Evolutionary conservation across 1,140 invertebrate genomes (phyloP).

Genomic region (Calycopis cecrops): DNA sequence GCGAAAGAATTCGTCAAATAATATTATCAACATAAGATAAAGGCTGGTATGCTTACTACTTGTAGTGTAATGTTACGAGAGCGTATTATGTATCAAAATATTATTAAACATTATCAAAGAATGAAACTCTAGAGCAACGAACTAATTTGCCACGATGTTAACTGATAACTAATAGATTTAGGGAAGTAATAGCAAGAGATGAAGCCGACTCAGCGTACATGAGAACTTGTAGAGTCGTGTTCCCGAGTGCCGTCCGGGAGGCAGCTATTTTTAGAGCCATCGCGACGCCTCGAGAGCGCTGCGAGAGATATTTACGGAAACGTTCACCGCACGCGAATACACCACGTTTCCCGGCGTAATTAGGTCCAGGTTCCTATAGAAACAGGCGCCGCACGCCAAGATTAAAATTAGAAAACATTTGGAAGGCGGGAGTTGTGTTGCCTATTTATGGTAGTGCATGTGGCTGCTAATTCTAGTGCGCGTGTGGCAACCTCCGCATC

Average conservation of each 20-base stretch:
- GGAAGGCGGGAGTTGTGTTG: slow-evolving; percentile 56
- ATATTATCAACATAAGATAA: no score
- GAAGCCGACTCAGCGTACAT: not conserved
- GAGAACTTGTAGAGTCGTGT: not conserved
- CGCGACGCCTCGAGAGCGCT: slow-evolving; percentile 26
- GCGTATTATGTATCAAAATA: no score
- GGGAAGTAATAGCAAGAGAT: no score
- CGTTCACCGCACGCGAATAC: slow-evolving; percentile 24
- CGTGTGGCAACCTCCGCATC: slow-evolving; percentile 37
- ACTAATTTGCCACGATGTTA: no score
- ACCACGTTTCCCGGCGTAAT: slow-evolving; percentile 22
- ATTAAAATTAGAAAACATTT: slow-evolving; percentile 65
- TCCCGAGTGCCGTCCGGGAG: slow-evolving; percentile 46
- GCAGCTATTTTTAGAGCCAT: slow-evolving; percentile 47
- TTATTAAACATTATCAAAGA: no score
- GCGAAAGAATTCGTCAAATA: no score
- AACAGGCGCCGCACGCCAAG: slow-evolving; percentile 32
- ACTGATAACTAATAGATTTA: no score
- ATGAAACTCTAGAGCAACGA: no score
- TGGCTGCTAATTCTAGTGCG: slow-evolving; percentile 45
- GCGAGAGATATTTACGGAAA: slow-evolving; percentile 49
- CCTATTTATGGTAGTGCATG: slow-evolving; percentile 69
- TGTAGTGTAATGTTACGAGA: no score
- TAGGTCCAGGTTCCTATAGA: slow-evolving; percentile 36
- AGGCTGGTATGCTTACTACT: no score